Base-by-base conservation (phyloP, 1,140 invertebrate genomes). In the Bombus sylvicola region DNA sequence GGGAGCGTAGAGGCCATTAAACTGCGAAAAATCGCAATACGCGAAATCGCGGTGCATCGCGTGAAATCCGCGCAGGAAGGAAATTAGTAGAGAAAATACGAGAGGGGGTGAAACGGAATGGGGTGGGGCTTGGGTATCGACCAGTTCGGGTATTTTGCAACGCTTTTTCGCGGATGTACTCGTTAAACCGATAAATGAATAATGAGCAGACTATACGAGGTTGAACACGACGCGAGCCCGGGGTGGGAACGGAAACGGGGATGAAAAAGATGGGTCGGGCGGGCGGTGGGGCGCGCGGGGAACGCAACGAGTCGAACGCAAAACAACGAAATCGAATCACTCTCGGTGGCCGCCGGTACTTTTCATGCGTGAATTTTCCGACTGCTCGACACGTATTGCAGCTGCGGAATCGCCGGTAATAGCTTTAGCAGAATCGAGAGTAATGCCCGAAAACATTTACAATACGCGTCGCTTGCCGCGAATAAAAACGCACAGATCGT, bases 351-450 rank as follows among this genome's bases (percentile, higher is more conserved):
- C 91, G 92, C 87, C 89, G 92, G 91, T 94, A 94, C 94, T 94
- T 94, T 94, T 93, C 93, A 94, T 94, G 93, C 92, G 93, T 94
- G 94, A 94, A 94, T 94, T 94, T 94, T 93, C 89, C 92, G 87
- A 90, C 88, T 92, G 88, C 87, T 79, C 89, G 90, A 88, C 87
- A 84, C 89, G 89, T 88, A 90, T 85, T 90, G 89, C 89, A 90
- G 87, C 89, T 86, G 86, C 89, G 83, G 88, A 90, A 90, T 90
- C 89, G 89, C 66, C 81, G 88, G 89, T 90, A 90, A 90, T 90
- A 90, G 89, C 89, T 87, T 90, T 90, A 90, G 90, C 88, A 90
- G 87, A 90, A 91, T 91, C 89, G 90, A 90, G 89, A 90, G 89
- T 91, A 91, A 91, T 88, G 90, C 90, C 89, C 83, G 89, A 90